Conservation (phyloP, 2,888 invertebrate species). For the Diaprepes abbreviatus region DNA sequence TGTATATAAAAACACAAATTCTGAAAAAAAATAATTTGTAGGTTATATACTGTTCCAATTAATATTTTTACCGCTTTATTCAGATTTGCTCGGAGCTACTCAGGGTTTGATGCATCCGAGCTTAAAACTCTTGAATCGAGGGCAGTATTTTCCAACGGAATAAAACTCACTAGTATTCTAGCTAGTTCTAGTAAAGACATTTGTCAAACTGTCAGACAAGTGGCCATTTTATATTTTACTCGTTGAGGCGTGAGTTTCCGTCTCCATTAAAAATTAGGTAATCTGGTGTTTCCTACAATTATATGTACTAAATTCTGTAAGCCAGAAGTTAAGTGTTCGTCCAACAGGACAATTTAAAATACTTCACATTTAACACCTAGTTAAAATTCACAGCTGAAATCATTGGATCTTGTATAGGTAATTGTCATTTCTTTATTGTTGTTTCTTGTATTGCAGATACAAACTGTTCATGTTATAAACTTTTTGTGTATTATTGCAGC, state of each 20-base stretch:
- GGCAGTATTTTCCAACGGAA: too few relatives aligned
- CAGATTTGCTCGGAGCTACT: too few relatives aligned
- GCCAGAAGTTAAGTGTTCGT: background rate
- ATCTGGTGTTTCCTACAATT: conserved; percentile 3
- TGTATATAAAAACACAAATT: too few relatives aligned
- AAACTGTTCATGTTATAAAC: too few relatives aligned
- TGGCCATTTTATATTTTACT: conserved; percentile 12
- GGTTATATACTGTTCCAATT: too few relatives aligned
- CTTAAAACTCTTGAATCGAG: too few relatives aligned
- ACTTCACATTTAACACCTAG: background rate
- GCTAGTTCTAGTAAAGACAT: too few relatives aligned
- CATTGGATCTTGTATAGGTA: background rate
- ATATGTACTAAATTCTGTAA: background rate
- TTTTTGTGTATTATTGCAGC: conserved; percentile 34
- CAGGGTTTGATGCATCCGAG: too few relatives aligned
- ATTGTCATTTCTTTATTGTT: background rate
- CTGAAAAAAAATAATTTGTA: too few relatives aligned
- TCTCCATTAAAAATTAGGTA: conserved; percentile 11
- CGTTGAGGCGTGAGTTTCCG: conserved; percentile 19
- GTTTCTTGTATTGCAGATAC: too few relatives aligned
- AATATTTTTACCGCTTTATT: too few relatives aligned
- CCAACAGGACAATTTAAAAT: background rate
- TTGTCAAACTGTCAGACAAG: conserved; percentile 13
- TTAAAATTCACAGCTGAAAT: background rate
- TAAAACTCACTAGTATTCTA: too few relatives aligned